These are phyloP conservation scores for Tyto alba DNA, from an alignment of 2,113 vertebrate genomes.

Conservation along the genomic window DNA sequence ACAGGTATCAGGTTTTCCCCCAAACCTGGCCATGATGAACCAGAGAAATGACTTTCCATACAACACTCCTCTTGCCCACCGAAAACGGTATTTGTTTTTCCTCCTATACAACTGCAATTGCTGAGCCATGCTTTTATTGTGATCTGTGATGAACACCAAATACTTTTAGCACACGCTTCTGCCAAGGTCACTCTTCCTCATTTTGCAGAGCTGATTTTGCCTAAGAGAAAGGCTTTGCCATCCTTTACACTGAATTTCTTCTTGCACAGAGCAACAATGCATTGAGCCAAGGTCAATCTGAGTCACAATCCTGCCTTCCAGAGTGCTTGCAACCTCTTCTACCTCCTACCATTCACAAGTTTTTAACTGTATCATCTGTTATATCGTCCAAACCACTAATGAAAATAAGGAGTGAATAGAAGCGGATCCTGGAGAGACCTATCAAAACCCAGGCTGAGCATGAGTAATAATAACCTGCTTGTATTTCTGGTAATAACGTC, in stretches of 20 bases:
- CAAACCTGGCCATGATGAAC: too few species aligned
- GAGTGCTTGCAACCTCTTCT: neutral
- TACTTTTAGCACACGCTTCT: rapidly evolving
- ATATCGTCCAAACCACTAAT: neutral
- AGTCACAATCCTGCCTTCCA: neutral
- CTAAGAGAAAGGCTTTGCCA: neutral
- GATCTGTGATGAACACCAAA: neutral
- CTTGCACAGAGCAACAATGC: neutral
- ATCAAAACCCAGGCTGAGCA: conserved; percentile 20
- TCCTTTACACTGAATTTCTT: neutral
- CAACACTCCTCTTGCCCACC: neutral
- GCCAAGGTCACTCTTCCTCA: neutral
- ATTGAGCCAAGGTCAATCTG: neutral
- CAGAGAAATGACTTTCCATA: neutral
- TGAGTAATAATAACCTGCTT: conserved; percentile 30
- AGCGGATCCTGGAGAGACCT: conserved; percentile 34
- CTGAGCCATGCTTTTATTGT: neutral
- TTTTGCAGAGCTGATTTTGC: neutral
- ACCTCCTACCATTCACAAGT: neutral
- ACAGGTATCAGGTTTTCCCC: neutral
- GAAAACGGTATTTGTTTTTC: neutral
- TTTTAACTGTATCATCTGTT: neutral
- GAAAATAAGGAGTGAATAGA: conserved; percentile 19
- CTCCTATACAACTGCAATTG: neutral
- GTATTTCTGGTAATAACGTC: neutral